These are phyloP conservation scores for Sebastes oblongus DNA, from an alignment of 2,797 vertebrate genomes.

Conservation along the genomic window DNA sequence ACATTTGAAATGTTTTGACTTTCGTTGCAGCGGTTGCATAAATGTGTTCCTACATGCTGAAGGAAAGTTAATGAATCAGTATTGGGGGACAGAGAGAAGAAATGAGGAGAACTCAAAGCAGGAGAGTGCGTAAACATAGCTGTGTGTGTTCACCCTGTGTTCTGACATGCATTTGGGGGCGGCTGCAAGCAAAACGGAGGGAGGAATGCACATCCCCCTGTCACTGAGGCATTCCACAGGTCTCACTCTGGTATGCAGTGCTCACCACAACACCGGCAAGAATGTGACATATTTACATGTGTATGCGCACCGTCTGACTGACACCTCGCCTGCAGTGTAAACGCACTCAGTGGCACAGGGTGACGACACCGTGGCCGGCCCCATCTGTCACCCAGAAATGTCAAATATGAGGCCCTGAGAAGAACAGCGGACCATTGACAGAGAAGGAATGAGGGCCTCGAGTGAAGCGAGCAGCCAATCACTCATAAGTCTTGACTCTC, in stretches of 20 bases:
- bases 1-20: neutral
- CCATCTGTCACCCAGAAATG: conserved; percentile 37
- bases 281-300: conserved; percentile 32
- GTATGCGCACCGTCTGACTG: neutral
- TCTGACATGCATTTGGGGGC: neutral
- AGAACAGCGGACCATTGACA: conserved; percentile 3
- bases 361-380: neutral
- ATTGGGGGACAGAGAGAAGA: neutral
- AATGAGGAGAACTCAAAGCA: neutral
- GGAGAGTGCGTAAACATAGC: neutral
- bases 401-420: conserved; percentile 33
- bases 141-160: neutral
- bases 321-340: neutral
- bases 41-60: neutral
- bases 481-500: neutral
- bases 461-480: neutral
- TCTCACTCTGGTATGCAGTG: neutral
- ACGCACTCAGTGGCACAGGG: neutral
- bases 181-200: neutral
- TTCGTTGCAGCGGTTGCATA: neutral
- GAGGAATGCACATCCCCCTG: conserved; percentile 1
- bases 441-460: conserved; percentile 4
- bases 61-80: neutral
- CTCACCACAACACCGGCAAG: neutral
- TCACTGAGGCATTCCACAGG: conserved; percentile 8